These are phyloP conservation scores for Perca schrenkii DNA, from an alignment of 2,113 vertebrate species.

Conservation along the genomic window DNA sequence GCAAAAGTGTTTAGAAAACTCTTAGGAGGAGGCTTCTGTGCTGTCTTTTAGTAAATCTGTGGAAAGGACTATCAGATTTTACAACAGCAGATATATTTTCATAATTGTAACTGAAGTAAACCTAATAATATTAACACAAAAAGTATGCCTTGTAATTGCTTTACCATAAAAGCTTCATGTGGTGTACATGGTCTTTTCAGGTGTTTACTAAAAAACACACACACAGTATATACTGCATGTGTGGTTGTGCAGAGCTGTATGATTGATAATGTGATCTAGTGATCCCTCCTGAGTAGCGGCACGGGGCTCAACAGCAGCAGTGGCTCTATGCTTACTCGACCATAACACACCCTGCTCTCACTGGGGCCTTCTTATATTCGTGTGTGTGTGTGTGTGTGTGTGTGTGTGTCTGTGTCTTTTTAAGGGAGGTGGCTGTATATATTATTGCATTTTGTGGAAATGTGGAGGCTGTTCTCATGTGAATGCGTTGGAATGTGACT, in stretches of 20 bases:
- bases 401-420: constrained; percentile 47
- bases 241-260: constrained; percentile 58
- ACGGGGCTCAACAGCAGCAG: constrained; percentile 65
- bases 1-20: constrained; percentile 31
- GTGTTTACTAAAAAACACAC: constrained; percentile 55
- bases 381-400: constrained; percentile 37
- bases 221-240: constrained; percentile 24
- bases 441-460: constrained; percentile 35
- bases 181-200: constrained; percentile 19
- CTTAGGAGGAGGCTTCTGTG: neutral
- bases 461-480: neutral
- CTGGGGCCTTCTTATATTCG: constrained; percentile 46
- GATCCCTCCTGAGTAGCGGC: constrained; percentile 71
- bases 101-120: constrained; percentile 55
- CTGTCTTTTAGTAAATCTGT: neutral
- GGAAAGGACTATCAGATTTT: constrained; percentile 20
- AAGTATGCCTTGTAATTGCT: constrained; percentile 49
- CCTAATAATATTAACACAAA: constrained; percentile 40
- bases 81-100: constrained; percentile 30
- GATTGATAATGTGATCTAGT: constrained; percentile 81
- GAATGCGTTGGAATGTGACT: constrained; percentile 1
- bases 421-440: constrained; percentile 21
- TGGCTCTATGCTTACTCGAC: constrained; percentile 77
- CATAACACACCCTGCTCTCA: constrained; percentile 71
- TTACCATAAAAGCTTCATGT: constrained; percentile 37